Base-by-base conservation (phyloP, 2,888 invertebrate species). In the Ctena decussata region DNA sequence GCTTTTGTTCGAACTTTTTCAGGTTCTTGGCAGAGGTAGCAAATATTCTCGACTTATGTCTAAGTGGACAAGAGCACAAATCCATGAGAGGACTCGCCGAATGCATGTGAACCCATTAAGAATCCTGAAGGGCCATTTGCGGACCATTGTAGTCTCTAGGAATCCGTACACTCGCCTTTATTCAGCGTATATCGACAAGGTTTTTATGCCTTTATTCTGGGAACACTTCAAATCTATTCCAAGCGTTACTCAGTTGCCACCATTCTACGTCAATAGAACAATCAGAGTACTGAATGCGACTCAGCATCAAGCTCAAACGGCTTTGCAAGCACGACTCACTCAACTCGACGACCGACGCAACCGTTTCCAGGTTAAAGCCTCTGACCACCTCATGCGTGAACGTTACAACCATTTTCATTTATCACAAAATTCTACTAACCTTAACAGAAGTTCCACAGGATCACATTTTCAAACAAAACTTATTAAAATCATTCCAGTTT, bases 141-240 rank as follows among this genome's bases (percentile, higher is more conserved):
- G 71, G 1, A 85, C 84, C 0, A 69, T 88, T 37, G 44, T 88
- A 2, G 84, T 85, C 0, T 83, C 88, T 0, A 49, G 88, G 46
- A 88, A 88, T 75, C 88, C 88, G 18, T 88, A 70, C 74, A 72
- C 83, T 8, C 80, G 88, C 37, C 79, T 88, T 5, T 85, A 71
- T 60, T 88, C 88, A 0, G 88, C 88, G 8, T 88, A 81, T 35
- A 49, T 83, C 0, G 88, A 88, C 60, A 88, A 88, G 69, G 84
- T 85, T 0, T 88, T 77, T 53, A 46, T 88, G 49, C 88, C 88
- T 2, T 37, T 88, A n/a, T 85, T 88, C 57, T 88, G 88, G 88
- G 57, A 81, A 18, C 76, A 79, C 3, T 88, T 85, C 27, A 35
- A 37, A 6, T 5, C 24, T 15, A 81, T 88, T 78, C 35, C 77